Evolutionary conservation across 2,888 invertebrate species (phyloP).

Genomic region (Liodrosophila aerea): DNA sequence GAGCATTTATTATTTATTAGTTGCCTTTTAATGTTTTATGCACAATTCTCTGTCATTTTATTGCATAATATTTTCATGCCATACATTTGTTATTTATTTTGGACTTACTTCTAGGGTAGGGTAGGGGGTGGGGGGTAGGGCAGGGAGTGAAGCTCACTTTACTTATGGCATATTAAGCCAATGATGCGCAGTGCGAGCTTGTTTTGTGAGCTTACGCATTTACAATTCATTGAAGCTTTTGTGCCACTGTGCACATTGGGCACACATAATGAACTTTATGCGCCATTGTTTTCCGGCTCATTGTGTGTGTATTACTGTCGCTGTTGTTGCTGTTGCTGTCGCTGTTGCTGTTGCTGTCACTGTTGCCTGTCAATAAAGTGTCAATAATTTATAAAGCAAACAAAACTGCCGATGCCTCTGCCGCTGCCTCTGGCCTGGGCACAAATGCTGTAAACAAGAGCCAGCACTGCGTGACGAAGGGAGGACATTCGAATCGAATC

Average conservation of each 20-base stretch:
- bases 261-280: slow-evolving; percentile 63
- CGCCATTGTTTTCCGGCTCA: slow-evolving; percentile 53
- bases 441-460: slow-evolving; percentile 57
- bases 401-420: slow-evolving; percentile 48
- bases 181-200: slow-evolving; percentile 13
- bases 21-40: slow-evolving; percentile 60
- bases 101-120: slow-evolving; percentile 10
- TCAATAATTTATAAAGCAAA: slow-evolving; percentile 77
- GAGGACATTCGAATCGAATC: background rate
- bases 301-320: slow-evolving; percentile 36
- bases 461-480: slow-evolving; percentile 17
- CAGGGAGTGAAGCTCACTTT: background rate
- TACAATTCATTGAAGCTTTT: slow-evolving; percentile 27
- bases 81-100: slow-evolving; percentile 1
- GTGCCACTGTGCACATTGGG: slow-evolving; percentile 60
- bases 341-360: slow-evolving; percentile 17
- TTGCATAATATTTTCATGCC: background rate
- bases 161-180: slow-evolving; percentile 37
- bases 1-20: slow-evolving; percentile 67
- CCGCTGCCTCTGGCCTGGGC: slow-evolving; percentile 29
- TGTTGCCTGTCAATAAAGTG: slow-evolving; percentile 72
- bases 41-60: slow-evolving; percentile 31
- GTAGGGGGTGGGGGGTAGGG: background rate
- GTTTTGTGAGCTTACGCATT: slow-evolving; percentile 16
- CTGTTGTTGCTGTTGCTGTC: slow-evolving; percentile 8